phyloP scores from a whole-genome alignment of 1,140 invertebrate species.

The Eubasilissa regina region DNA sequence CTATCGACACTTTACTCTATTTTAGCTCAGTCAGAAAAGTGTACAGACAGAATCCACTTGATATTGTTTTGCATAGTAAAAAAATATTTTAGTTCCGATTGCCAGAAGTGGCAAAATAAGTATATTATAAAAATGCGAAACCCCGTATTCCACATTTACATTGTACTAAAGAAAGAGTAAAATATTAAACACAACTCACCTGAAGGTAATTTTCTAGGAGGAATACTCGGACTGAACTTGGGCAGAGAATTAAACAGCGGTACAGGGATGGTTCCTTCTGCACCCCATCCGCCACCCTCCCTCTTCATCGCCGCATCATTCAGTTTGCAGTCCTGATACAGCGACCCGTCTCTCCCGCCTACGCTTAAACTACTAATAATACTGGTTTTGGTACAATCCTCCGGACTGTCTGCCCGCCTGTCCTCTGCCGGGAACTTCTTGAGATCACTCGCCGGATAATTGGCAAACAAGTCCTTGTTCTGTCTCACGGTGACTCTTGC shows the following conservation, averaged over 20 bases:
- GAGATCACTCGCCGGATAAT: conserved; percentile 15
- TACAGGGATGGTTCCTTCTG: conserved; percentile 11
- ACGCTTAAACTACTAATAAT: conserved; percentile 65
- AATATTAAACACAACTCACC: conserved; percentile 39
- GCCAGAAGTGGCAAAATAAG: too few relatives aligned
- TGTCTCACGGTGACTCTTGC: conserved; percentile 45
- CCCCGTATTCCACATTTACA: too few relatives aligned
- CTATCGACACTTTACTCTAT: too few relatives aligned
- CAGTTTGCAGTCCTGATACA: conserved; percentile 61
- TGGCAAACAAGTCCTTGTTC: conserved; percentile 53
- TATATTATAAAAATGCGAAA: too few relatives aligned
- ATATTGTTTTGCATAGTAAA: too few relatives aligned
- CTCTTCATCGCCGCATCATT: conserved; percentile 39
- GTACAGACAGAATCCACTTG: too few relatives aligned
- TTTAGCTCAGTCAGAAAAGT: too few relatives aligned
- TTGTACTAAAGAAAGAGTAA: background rate
- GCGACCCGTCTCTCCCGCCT: background rate
- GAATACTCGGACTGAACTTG: conserved; percentile 50
- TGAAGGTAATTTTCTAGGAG: conserved; percentile 63
- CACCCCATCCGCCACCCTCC: conserved; percentile 31
- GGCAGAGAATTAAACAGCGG: conserved; percentile 33
- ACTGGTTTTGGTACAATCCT: conserved; percentile 63
- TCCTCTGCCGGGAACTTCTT: conserved; percentile 29
- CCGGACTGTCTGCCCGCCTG: conserved; percentile 41
- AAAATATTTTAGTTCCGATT: too few relatives aligned